Evolutionary conservation across 2,113 vertebrate species (phyloP).

Genomic region (Etheostoma cragini): DNA sequence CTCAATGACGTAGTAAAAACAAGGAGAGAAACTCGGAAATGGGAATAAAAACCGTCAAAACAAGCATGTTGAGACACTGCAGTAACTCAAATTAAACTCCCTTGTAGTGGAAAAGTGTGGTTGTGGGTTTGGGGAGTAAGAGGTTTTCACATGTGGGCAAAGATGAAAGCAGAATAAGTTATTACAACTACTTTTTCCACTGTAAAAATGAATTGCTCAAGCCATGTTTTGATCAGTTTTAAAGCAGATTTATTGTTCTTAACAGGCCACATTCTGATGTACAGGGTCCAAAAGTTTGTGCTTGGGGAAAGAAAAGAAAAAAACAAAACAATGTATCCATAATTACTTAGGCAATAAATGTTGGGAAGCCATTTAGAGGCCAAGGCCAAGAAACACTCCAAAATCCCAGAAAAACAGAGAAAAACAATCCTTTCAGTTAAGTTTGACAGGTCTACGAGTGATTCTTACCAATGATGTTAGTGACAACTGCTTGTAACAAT

Average conservation of each 20-base stretch:
- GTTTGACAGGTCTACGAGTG: neutral
- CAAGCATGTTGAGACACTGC: slow-evolving; percentile 69
- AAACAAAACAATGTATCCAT: slow-evolving; percentile 16
- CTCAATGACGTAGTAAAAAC: slow-evolving; percentile 72
- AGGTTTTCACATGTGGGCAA: slow-evolving; percentile 28
- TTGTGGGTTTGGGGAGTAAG: slow-evolving; percentile 25
- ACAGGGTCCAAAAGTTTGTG: too few species aligned
- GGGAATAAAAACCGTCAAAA: slow-evolving; percentile 62
- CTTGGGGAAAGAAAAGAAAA: neutral
- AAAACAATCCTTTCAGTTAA: neutral
- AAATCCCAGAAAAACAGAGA: neutral
- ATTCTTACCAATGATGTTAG: neutral
- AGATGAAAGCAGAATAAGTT: slow-evolving; percentile 33
- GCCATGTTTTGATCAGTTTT: slow-evolving; percentile 36
- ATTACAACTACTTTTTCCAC: slow-evolving; percentile 31
- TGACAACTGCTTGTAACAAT: neutral
- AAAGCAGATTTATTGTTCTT: slow-evolving; percentile 22
- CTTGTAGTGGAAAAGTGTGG: slow-evolving; percentile 35
- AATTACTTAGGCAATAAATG: neutral
- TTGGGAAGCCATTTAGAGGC: neutral
- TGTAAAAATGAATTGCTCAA: slow-evolving; percentile 24
- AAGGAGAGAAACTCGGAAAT: slow-evolving; percentile 52
- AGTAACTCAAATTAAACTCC: slow-evolving; percentile 33
- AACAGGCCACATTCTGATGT: neutral
- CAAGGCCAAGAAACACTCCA: neutral